A percentile compares a stretch with the other conserved stretches of the same genome.
Evolutionary conservation across 2,797 vertebrate species (phyloP).

Genomic region (Coregonus ussuriensis): DNA sequence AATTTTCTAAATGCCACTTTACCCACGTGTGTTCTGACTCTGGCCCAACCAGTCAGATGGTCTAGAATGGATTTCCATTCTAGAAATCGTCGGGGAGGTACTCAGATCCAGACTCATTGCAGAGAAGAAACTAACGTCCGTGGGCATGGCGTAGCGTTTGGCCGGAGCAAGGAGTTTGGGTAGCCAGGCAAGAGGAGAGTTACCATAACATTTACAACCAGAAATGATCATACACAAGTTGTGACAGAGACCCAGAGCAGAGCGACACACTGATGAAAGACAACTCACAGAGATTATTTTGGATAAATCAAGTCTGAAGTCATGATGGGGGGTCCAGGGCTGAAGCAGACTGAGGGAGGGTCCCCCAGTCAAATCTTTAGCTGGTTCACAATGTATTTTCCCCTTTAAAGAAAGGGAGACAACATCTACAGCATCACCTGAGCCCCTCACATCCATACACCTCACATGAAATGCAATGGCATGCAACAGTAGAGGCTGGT

Average conservation of each 20-base stretch:
- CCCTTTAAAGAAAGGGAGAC: not conserved
- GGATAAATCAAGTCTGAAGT: constrained; percentile 3
- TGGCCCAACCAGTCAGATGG: too few species aligned
- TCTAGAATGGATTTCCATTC: too few species aligned
- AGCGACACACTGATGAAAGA: not conserved
- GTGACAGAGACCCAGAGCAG: not conserved
- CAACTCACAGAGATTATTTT: not conserved
- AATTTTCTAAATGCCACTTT: too few species aligned
- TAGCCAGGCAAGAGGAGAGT: not conserved
- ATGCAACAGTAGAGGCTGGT: constrained; percentile 9
- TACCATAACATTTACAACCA: constrained; percentile 1
- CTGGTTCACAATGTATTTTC: not conserved
- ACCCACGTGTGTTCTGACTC: too few species aligned
- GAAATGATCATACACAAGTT: not conserved
- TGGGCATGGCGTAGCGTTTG: too few species aligned
- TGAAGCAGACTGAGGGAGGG: not conserved
- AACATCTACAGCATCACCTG: not conserved
- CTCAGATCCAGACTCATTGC: too few species aligned
- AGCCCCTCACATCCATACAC: not conserved
- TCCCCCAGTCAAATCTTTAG: not conserved
- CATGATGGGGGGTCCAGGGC: not conserved
- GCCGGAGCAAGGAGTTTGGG: too few species aligned
- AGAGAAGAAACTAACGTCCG: too few species aligned
- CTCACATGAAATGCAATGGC: not conserved
- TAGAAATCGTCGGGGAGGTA: too few species aligned